Evolutionary conservation across 30 jellyfish, hydroid and myxozoan genomes (phyloP).

Genomic region (Hydractinia symbiolongicarpus): DNA sequence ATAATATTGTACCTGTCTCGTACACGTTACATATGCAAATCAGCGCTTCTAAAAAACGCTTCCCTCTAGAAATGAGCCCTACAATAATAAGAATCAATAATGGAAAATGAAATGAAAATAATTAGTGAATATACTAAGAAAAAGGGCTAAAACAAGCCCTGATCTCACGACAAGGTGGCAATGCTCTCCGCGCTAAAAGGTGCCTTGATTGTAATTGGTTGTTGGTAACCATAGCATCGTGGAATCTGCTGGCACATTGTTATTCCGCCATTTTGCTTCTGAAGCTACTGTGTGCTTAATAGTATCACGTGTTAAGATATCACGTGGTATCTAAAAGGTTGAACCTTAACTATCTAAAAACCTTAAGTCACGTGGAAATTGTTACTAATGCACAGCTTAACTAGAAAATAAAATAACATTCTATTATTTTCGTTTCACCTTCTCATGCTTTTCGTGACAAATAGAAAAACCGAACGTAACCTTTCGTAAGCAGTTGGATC

Average conservation of each 20-base stretch:
- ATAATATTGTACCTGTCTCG: no score
- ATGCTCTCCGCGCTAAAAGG: no score
- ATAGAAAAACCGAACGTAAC: not conserved
- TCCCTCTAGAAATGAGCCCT: no score
- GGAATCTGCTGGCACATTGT: slow-evolving; percentile 42
- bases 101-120: no score
- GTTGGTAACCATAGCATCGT: slow-evolving; percentile 29
- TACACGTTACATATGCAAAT: no score
- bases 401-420: slow-evolving; percentile 34
- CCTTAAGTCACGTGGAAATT: slow-evolving; percentile 15
- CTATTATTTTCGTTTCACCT: slow-evolving; percentile 23
- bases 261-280: slow-evolving; percentile 30
- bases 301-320: slow-evolving; percentile 8
- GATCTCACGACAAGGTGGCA: no score
- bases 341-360: not conserved
- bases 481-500: not conserved
- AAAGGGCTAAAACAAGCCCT: no score
- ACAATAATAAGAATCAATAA: no score
- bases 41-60: no score
- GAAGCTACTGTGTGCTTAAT: not conserved
- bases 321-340: slow-evolving; percentile 2
- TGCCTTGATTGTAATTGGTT: not conserved
- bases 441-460: slow-evolving; percentile 20
- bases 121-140: no score
- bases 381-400: slow-evolving; percentile 37